Percentiles rank a stretch among this genome's conserved stretches.
phyloP scores from a whole-genome alignment of 92 coral and sea anemone species.

The Siderastrea siderea region DNA sequence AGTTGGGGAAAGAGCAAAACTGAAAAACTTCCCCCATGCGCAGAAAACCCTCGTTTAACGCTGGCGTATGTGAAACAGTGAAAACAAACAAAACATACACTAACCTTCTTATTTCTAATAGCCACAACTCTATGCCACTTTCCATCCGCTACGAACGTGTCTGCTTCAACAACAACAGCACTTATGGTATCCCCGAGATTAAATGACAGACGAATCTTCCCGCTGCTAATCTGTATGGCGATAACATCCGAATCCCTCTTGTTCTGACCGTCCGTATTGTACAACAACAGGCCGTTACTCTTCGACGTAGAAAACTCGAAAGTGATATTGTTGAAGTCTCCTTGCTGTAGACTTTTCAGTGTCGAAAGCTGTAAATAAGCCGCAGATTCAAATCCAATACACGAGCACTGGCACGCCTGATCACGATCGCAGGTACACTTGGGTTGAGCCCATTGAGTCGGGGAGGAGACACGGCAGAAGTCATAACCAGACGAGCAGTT shows the following conservation, averaged over 20 bases:
- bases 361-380: conserved; percentile 88
- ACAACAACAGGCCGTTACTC: conserved; percentile 78
- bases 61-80: no score
- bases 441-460: conserved; percentile 71
- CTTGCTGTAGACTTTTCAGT: conserved; percentile 72
- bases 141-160: conserved; percentile 84
- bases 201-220: conserved; percentile 86
- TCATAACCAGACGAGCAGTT: conserved; percentile 81
- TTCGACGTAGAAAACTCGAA: conserved; percentile 84
- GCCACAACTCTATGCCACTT: conserved; percentile 89
- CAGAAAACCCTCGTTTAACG: no score
- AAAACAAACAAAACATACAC: background rate
- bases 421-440: conserved; percentile 89
- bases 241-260: conserved; percentile 81
- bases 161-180: conserved; percentile 68
- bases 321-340: conserved; percentile 79
- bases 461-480: conserved; percentile 82
- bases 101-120: conserved; percentile 86
- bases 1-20: no score
- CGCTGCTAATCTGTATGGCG: conserved; percentile 83
- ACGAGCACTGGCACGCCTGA: conserved; percentile 78
- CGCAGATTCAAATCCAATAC: conserved; percentile 89
- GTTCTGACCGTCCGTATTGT: conserved; percentile 73
- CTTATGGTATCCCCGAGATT: conserved; percentile 81
- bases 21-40: no score